Conservation (phyloP, 1,140 invertebrate genomes). For the Eriocheir sinensis region DNA sequence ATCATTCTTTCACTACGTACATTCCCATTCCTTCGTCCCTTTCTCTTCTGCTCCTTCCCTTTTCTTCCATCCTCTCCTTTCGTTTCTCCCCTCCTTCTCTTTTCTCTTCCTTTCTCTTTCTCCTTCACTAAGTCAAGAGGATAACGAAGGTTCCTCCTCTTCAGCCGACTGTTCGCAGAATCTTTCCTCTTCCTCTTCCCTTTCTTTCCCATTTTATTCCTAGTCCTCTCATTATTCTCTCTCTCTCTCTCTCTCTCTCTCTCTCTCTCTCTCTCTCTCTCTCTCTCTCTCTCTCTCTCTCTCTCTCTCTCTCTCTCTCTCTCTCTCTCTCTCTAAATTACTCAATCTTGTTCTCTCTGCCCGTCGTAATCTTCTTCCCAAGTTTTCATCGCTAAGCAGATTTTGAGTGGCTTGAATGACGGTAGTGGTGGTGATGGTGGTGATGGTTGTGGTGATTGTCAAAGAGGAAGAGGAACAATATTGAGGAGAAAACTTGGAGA, state of each 20-base stretch:
- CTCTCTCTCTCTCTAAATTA: slow-evolving; percentile 49
- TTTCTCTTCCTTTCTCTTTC: slow-evolving; percentile 5
- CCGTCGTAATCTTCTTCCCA: not conserved
- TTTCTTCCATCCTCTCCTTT: not conserved
- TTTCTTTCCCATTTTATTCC: not conserved
- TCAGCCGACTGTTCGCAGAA: not conserved
- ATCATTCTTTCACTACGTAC: no score
- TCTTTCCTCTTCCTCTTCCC: not conserved
- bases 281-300: slow-evolving; percentile 41
- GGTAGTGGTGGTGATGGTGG: not conserved
- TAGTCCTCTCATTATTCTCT: not conserved
- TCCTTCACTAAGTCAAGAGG: no score
- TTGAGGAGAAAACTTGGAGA: not conserved
- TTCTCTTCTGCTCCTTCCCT: not conserved
- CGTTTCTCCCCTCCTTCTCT: not conserved
- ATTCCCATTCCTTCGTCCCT: not conserved
- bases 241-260: slow-evolving; percentile 60
- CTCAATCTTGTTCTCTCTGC: no score
- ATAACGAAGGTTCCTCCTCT: not conserved
- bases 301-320: slow-evolving; percentile 48
- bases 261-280: slow-evolving; percentile 65
- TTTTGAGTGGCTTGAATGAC: not conserved
- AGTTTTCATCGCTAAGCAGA: not conserved
- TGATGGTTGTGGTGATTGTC: not conserved
- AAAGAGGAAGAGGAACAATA: not conserved